Percentiles rank a stretch among this genome's conserved stretches.
phyloP scores from a whole-genome alignment of 2,113 vertebrate genomes.

The Dicerorhinus sumatrensis region DNA sequence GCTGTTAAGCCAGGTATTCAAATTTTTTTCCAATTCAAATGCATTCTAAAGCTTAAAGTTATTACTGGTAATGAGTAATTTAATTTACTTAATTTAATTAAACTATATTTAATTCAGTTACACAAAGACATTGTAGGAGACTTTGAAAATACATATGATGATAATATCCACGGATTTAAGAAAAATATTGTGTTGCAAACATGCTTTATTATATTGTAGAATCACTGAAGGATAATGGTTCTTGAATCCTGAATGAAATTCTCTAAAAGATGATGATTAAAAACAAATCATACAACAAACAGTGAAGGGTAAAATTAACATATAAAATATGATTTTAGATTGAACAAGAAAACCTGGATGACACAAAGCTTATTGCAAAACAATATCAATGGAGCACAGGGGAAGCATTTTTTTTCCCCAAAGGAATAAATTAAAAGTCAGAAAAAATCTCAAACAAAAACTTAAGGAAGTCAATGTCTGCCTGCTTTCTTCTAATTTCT shows the following conservation, averaged over 20 bases:
- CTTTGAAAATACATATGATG: conserved; percentile 83
- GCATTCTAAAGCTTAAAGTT: conserved; percentile 84
- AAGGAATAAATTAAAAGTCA: conserved; percentile 73
- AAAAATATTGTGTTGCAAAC: conserved; percentile 83
- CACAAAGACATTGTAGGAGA: conserved; percentile 74
- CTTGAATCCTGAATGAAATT: conserved; percentile 65
- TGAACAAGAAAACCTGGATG: conserved; percentile 67
- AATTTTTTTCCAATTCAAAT: conserved; percentile 84
- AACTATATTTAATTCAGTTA: conserved; percentile 86
- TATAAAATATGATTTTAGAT: conserved; percentile 72
- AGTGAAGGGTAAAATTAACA: conserved; percentile 76
- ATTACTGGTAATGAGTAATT: conserved; percentile 85
- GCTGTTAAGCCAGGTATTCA: conserved; percentile 86
- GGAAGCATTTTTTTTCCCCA: not conserved
- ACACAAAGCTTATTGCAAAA: conserved; percentile 58
- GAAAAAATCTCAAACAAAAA: conserved; percentile 42
- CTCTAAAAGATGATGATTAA: conserved; percentile 76
- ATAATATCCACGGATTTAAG: conserved; percentile 80
- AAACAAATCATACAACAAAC: conserved; percentile 78
- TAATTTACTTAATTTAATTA: conserved; percentile 88
- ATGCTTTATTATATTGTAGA: conserved; percentile 73
- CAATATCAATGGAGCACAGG: conserved; percentile 49
- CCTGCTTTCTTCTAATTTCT: conserved; percentile 55
- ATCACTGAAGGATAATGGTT: conserved; percentile 69
- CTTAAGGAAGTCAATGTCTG: conserved; percentile 15